phyloP scores from a whole-genome alignment of 2,888 invertebrate genomes.

The Meiosimyza decipiens region DNA sequence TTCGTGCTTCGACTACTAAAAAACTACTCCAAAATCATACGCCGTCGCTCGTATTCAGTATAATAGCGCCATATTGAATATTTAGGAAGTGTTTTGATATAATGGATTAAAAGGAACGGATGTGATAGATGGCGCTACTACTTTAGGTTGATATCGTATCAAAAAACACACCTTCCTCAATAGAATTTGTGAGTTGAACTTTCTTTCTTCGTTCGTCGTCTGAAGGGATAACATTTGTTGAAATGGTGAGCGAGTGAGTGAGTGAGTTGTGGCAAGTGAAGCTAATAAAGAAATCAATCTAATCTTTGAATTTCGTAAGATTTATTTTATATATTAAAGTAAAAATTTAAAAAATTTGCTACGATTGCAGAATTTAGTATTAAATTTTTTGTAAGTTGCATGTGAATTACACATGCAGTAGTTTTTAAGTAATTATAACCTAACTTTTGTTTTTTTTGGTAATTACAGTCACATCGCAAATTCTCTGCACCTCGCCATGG shows the following conservation, averaged over 20 bases:
- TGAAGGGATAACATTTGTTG: conserved; percentile 46
- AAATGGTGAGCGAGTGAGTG: no score
- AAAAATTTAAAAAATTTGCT: no score
- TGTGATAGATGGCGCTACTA: background rate
- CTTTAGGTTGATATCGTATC: background rate
- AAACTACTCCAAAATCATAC: no score
- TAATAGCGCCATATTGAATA: no score
- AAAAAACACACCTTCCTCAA: conserved; percentile 48
- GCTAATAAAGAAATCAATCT: no score
- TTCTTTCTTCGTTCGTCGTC: conserved; percentile 62
- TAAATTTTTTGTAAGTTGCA: background rate
- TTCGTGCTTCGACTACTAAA: no score
- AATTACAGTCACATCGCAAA: conserved; percentile 95
- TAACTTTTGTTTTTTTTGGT: background rate
- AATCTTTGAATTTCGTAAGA: no score
- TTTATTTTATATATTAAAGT: no score
- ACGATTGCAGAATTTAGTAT: no score
- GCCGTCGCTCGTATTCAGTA: no score
- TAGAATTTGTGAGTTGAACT: conserved; percentile 37
- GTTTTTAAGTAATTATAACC: background rate
- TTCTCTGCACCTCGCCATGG: conserved; percentile 99
- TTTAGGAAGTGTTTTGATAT: no score
- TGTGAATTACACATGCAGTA: background rate
- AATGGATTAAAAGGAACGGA: background rate
- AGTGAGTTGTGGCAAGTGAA: no score